Evolutionary conservation across 2,888 invertebrate genomes (phyloP).

Genomic region (Epinotia nisella): DNA sequence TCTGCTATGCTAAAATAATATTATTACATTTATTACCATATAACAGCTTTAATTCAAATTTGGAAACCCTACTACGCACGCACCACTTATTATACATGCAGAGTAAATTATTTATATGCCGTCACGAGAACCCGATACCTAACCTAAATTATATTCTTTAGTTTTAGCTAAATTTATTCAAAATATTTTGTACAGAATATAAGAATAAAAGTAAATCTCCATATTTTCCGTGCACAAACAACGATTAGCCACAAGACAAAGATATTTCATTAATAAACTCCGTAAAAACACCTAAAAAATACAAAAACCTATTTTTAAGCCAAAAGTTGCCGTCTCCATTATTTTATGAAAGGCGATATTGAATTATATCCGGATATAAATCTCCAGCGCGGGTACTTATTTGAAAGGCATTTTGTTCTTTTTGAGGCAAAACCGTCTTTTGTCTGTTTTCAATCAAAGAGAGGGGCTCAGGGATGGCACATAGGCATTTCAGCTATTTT

Average conservation of each 20-base stretch:
- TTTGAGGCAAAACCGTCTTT: constrained; percentile 65
- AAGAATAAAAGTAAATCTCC: not conserved
- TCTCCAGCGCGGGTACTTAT: constrained; percentile 67
- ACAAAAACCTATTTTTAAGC: constrained; percentile 45
- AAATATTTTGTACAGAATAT: not conserved
- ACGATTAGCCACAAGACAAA: constrained; percentile 16
- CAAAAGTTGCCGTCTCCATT: constrained; percentile 61
- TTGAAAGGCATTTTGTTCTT: constrained; percentile 73
- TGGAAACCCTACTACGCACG: too few species aligned
- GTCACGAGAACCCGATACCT: too few species aligned
- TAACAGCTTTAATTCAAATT: too few species aligned
- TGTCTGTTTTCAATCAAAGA: constrained; percentile 74
- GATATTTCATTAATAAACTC: constrained; percentile 40
- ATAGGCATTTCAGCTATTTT: constrained; percentile 28
- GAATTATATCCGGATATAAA: constrained; percentile 71
- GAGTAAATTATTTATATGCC: too few species aligned
- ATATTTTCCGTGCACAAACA: constrained; percentile 11
- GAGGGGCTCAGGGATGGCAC: constrained; percentile 47
- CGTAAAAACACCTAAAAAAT: constrained; percentile 34
- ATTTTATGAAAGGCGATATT: constrained; percentile 68
- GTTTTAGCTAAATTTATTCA: not conserved
- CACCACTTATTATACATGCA: too few species aligned
- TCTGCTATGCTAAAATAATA: too few species aligned
- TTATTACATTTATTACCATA: too few species aligned
- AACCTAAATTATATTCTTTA: too few species aligned